Base-by-base conservation (phyloP, 2,888 invertebrate genomes). In the Polymixis lichenea region DNA sequence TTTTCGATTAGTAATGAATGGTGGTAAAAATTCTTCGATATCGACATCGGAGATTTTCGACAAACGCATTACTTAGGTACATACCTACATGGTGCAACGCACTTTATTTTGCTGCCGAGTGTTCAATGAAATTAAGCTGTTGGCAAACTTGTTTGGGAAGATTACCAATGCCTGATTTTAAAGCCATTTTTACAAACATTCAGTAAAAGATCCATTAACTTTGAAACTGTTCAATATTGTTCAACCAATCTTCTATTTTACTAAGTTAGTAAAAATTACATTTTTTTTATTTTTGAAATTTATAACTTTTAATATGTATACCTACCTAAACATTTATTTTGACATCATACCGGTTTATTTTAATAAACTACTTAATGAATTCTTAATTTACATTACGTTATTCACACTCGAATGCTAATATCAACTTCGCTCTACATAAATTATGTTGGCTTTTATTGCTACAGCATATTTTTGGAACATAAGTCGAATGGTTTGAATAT, bases 1-100 rank as follows among this genome's bases (percentile, higher is more conserved):
- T 91, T 91, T 90, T 86, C 89, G 85, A 87, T 88, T 88, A 84
- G 83, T 82, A 87, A 87, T 85, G 81, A 89, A 85, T 87, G 87
- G 82, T 77, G 79, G 83, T 77, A 76, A 83, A 89, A 84, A 80
- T 88, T 89, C 86, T 78, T 86, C 79, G 83, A 86, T 86, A 89
- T 88, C 81, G 85, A 80, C 80, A 84, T 88, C 84, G 78, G 82
- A 83, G 2, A 22, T 87, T 88, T 82, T 86, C 83, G 80, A 87
- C 82, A 76, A 89, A 86, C 73, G 76, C 84, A 74, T 74, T 86
- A 85, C 76, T 76, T 49, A 53, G 2, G 82, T 76, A 68, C 51
- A 56, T 43, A 66, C 17, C 38, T 51, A 56, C 65, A 70, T 74
- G 83, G 72, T 73, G 72, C 83, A 86, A 80, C 15, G 69, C 65